Base-by-base conservation (phyloP, 1,140 invertebrate genomes). In the Bombus haemorrhoidalis region DNA sequence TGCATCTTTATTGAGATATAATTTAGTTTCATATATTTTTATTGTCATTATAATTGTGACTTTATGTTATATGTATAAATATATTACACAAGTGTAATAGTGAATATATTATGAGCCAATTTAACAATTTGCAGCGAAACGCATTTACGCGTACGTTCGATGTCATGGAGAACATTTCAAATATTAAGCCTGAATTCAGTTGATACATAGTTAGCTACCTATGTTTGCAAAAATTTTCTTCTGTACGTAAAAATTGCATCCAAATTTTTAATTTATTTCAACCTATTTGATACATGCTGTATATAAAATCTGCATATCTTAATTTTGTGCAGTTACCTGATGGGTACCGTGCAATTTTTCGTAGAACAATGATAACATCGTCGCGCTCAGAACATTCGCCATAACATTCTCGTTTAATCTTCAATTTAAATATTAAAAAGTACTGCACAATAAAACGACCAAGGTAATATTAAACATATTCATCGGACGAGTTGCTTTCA, bases 271-370 rank as follows among this genome's bases (percentile, higher is more conserved):
- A 47, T 62, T n/a, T 3, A 62, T 28, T 28, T n/a, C 47, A 53
- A 53, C 47, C 18, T 53, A 53, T n/a, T n/a, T 28, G 4, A 62
- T 28, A 62, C 10, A 12, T 9, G 57, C 8, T 32, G 4, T 34
- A 66, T 47, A 18, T 10, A 69, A 53, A 53, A 80, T 69, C 32
- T 69, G 25, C 64, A 80, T 53, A 69, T 69, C 34, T 80, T 69
- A 80, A 80, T 69, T 69, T 80, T 25, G 25, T 41, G 41, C 39
- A 25, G n/a, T 6, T 53, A 68, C 2, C 41, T n/a, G 28, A 39
- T 28, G 53, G 13, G 12, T 22, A 68, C 10, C 13, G 12, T n/a
- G 34, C 62, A 43, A 47, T 66, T 43, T 78, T 66, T 62, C 39
- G 28, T n/a, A n/a, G 72, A 32, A 47, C n/a, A n/a, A 47, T 15